These are phyloP conservation scores for Lepidocolaptes lacrymiger DNA, from an alignment of 2,797 vertebrate genomes.

Conservation along the genomic window DNA sequence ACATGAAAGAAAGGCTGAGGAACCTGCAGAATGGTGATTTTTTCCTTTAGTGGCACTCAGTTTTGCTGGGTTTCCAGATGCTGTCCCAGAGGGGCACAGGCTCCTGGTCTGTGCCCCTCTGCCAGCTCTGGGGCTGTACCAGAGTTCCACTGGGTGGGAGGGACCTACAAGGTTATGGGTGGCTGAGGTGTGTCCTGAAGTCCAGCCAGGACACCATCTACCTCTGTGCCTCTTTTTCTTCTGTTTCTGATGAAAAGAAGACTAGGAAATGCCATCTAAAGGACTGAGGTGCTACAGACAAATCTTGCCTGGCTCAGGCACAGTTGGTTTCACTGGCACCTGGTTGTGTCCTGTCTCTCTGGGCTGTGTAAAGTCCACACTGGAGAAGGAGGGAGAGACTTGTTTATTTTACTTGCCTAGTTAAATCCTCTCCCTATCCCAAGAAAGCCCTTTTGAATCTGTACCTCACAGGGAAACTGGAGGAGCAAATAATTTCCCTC, in stretches of 20 bases:
- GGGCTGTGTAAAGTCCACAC: neutral
- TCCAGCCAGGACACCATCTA: accelerated
- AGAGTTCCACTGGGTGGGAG: neutral
- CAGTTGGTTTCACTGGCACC: neutral
- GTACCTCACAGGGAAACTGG: neutral
- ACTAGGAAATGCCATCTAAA: neutral
- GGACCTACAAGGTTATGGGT: accelerated
- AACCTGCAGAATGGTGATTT: neutral
- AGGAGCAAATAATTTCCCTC: neutral
- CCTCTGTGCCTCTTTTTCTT: neutral
- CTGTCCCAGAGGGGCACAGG: neutral
- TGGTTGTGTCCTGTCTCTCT: neutral
- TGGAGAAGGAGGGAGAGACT: neutral
- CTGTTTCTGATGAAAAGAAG: neutral
- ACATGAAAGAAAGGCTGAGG: neutral
- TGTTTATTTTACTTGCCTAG: neutral
- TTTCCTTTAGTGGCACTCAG: no score
- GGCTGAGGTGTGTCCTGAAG: neutral
- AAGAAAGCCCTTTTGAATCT: neutral
- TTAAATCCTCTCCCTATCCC: neutral
- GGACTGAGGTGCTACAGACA: neutral
- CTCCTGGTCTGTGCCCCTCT: neutral
- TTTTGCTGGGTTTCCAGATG: neutral
- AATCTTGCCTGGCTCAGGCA: neutral
- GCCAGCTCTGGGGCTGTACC: neutral